Conservation (phyloP, 2,888 invertebrate species). For the Nezara viridula region DNA sequence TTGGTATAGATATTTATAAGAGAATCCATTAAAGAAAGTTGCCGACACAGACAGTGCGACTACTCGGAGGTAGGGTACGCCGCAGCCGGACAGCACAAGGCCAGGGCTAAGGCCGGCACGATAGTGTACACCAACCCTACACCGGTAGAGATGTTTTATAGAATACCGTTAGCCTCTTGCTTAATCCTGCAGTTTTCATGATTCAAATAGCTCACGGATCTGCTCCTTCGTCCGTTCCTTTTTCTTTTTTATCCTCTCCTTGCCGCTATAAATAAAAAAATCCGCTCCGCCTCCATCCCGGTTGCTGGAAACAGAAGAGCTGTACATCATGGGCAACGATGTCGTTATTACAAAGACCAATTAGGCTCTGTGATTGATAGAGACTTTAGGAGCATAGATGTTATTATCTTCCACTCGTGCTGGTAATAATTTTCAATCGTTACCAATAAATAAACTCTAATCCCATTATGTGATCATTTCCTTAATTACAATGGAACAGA, state of each 20-base stretch:
- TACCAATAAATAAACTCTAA: slow-evolving; percentile 12
- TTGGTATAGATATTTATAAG: neutral
- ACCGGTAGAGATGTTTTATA: slow-evolving; percentile 28
- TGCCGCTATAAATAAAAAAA: slow-evolving; percentile 41
- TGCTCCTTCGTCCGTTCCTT: slow-evolving; percentile 29
- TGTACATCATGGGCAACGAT: slow-evolving; percentile 31
- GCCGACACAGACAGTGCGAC: neutral
- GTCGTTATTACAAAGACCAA: slow-evolving; percentile 19
- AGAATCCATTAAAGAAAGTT: neutral
- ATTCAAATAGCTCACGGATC: slow-evolving; percentile 50
- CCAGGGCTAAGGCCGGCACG: neutral
- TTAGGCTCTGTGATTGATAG: slow-evolving; percentile 21
- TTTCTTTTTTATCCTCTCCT: slow-evolving; percentile 15
- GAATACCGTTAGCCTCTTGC: slow-evolving; percentile 39
- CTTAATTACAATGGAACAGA: slow-evolving; percentile 40
- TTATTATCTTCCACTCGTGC: slow-evolving; percentile 30
- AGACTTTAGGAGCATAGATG: slow-evolving; percentile 25
- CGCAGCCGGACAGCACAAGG: neutral
- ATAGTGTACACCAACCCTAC: neutral
- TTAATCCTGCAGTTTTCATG: slow-evolving; percentile 46
- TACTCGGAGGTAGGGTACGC: neutral
- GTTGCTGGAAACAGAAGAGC: neutral
- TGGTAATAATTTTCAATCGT: slow-evolving; percentile 46
- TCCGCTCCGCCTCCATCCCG: slow-evolving; percentile 16
- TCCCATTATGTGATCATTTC: slow-evolving; percentile 36